A percentile compares a stretch with the other conserved stretches of the same genome.
Conservation (phyloP, 2,888 invertebrate genomes). For the Ctena decussata region DNA sequence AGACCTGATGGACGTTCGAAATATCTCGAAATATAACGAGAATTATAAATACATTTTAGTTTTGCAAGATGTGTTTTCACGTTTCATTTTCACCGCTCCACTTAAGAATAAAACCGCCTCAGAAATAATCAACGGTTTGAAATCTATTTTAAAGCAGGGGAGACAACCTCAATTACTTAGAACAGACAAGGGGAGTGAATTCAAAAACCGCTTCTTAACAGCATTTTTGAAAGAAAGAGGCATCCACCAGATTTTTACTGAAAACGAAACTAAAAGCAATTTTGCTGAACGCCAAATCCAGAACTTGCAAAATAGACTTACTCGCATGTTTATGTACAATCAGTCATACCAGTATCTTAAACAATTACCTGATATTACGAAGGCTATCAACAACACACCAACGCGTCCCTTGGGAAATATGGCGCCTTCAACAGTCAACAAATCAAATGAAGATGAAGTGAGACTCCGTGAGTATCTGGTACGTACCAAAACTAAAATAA, state of each 20-base stretch:
- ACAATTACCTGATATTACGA: slow-evolving; percentile 11
- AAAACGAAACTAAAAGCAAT: slow-evolving; percentile 32
- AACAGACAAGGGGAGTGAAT: neutral
- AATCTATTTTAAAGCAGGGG: slow-evolving; percentile 19
- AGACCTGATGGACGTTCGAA: neutral
- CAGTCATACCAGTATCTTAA: slow-evolving; percentile 18
- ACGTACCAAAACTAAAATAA: slow-evolving; percentile 21
- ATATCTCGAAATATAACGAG: slow-evolving; percentile 23
- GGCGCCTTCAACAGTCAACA: slow-evolving; percentile 24
- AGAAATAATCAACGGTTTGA: slow-evolving; percentile 17
- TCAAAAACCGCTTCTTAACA: slow-evolving; percentile 6
- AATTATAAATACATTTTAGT: slow-evolving; percentile 33
- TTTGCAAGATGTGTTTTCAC: slow-evolving; percentile 34
- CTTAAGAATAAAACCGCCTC: slow-evolving; percentile 27
- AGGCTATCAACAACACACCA: slow-evolving; percentile 25
- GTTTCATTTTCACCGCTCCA: slow-evolving; percentile 27
- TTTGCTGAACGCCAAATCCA: slow-evolving; percentile 29
- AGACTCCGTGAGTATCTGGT: slow-evolving; percentile 19
- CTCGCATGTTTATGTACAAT: slow-evolving; percentile 24
- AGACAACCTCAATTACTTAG: slow-evolving; percentile 25
- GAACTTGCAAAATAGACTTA: slow-evolving; percentile 18
- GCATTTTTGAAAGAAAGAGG: slow-evolving; percentile 8
- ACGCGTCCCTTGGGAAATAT: slow-evolving; percentile 11
- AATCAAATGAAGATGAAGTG: slow-evolving; percentile 29
- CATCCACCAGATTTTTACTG: slow-evolving; percentile 22